Base-by-base conservation (phyloP, 1,140 invertebrate genomes). In the Hermetia illucens region DNA sequence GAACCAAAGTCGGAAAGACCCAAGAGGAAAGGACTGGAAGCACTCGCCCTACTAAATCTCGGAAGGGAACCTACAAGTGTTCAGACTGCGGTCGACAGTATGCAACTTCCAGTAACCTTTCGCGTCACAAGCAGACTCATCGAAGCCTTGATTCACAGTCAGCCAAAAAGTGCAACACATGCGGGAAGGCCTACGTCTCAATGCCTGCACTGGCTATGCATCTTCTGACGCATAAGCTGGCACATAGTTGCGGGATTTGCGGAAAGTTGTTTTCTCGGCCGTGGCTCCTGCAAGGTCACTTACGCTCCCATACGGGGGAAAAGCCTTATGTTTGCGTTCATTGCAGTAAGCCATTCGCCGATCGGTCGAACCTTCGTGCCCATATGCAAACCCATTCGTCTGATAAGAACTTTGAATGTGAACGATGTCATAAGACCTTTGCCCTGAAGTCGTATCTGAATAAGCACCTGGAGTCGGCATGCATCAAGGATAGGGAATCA, bases 131-230 rank as follows among this genome's bases (percentile, higher is more conserved):
- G 56, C 92, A 96, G 61, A 97, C 91, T 0, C 93, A 98, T 53
- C 75, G 93, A 13, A 89, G 84, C 49, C 70, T 95, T 16, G 90
- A 96, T 56, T 93, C 89, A 1, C 77, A 85, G 43, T 79, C 82
- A 40, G 92, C 93, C 3, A 94, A 93, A 60, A 84, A 88, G 50
- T 98, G 93, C 65, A 78, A 79, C 40, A 86, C 88, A 29, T 98
- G 94, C 57, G 86, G 86, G 39, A 94, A 96, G 58, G 83, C 87
- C 1, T 98, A 98, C 63, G 92, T 97, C 10, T 89, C 83, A 45
- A 97, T 96, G 92, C 92, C 93, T 0, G 93, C 93, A 1, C 63
- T 96, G 32, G 89, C 91, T 10, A 98, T 98, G 94, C 93, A 97
- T 67, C 70, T 96, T 31, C 69, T 96, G 13, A 97, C 93, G 62